A percentile compares a stretch with the other conserved stretches of the same genome.
Conservation (phyloP, 2,888 invertebrate species). For the Acleris cristana region DNA sequence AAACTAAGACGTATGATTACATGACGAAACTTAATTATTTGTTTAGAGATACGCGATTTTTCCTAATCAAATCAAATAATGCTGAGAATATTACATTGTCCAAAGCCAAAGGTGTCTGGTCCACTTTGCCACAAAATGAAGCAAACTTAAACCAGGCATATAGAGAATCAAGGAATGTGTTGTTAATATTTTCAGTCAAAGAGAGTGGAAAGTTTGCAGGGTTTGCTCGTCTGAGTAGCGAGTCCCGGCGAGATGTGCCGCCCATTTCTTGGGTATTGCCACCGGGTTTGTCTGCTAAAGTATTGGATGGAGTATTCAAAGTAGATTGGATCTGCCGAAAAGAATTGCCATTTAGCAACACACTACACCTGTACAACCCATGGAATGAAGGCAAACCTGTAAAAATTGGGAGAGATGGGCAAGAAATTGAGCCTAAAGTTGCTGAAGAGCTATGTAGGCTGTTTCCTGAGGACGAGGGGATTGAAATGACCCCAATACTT, state of each 20-base stretch:
- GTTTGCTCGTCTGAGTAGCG: slow-evolving; percentile 94
- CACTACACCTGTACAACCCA: slow-evolving; percentile 96
- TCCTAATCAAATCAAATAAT: slow-evolving; percentile 98
- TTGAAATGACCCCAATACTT: slow-evolving; percentile 94
- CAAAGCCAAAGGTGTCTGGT: slow-evolving; percentile 98
- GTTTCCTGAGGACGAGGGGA: slow-evolving; percentile 96
- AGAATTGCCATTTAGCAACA: slow-evolving; percentile 95
- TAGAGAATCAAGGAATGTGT: slow-evolving; percentile 95
- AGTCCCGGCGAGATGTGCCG: slow-evolving; percentile 94
- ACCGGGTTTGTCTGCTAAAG: slow-evolving; percentile 95
- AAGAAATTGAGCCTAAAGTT: slow-evolving; percentile 98
- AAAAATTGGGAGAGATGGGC: slow-evolving; percentile 99
- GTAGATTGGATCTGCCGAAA: slow-evolving; percentile 98
- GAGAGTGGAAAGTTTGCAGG: slow-evolving; percentile 98
- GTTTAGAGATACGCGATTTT: slow-evolving; percentile 96
- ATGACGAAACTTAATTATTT: slow-evolving; percentile 96
- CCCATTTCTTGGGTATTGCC: slow-evolving; percentile 97
- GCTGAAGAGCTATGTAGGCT: slow-evolving; percentile 97
- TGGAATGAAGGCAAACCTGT: slow-evolving; percentile 99
- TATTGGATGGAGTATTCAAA: slow-evolving; percentile 97
- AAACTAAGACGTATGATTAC: slow-evolving; percentile 91
- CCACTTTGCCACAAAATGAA: slow-evolving; percentile 98
- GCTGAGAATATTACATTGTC: slow-evolving; percentile 97
- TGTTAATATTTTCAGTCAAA: slow-evolving; percentile 98
- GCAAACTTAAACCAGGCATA: slow-evolving; percentile 97